These are phyloP conservation scores for Pycnonotus jocosus DNA, from an alignment of 2,113 vertebrate genomes.

Conservation along the genomic window DNA sequence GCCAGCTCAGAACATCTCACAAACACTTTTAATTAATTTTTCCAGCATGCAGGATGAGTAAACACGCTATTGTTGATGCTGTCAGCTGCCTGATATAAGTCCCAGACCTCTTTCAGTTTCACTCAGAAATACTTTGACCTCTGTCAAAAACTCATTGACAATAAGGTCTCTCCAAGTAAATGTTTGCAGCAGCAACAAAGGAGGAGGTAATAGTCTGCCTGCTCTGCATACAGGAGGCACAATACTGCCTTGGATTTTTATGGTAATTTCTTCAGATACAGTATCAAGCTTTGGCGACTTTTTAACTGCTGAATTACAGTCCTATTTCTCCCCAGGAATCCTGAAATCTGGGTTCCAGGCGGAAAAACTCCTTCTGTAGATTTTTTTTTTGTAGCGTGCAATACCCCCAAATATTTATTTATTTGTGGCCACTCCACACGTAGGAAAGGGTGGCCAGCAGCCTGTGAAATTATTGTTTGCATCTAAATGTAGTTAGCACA, in stretches of 20 bases:
- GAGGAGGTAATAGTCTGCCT: conserved; percentile 43
- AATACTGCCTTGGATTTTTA: conserved; percentile 36
- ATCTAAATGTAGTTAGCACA: conserved; percentile 28
- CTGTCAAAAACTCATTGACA: conserved; percentile 61
- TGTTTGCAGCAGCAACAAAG: conserved; percentile 56
- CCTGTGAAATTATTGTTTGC: conserved; percentile 46
- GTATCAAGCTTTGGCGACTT: not conserved
- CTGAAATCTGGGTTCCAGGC: not conserved
- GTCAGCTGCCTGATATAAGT: conserved; percentile 30
- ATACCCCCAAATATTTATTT: not conserved
- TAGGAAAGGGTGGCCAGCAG: conserved; percentile 20
- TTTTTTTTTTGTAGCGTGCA: not conserved
- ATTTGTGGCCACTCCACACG: not conserved
- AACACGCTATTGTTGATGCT: conserved; percentile 50
- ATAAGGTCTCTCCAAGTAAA: conserved; percentile 53
- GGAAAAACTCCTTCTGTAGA: not conserved
- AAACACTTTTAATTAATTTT: conserved; percentile 54
- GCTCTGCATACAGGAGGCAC: conserved; percentile 34
- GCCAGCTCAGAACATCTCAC: not conserved
- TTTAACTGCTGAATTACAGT: conserved; percentile 24
- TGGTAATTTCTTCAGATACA: conserved; percentile 54
- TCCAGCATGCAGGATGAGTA: conserved; percentile 31
- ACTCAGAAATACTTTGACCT: conserved; percentile 54
- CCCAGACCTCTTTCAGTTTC: conserved; percentile 49
- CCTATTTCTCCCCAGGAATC: not conserved